A percentile compares a stretch with the other conserved stretches of the same genome.
phyloP scores from a whole-genome alignment of 2,113 vertebrate species.

The Corynorhinus townsendii region DNA sequence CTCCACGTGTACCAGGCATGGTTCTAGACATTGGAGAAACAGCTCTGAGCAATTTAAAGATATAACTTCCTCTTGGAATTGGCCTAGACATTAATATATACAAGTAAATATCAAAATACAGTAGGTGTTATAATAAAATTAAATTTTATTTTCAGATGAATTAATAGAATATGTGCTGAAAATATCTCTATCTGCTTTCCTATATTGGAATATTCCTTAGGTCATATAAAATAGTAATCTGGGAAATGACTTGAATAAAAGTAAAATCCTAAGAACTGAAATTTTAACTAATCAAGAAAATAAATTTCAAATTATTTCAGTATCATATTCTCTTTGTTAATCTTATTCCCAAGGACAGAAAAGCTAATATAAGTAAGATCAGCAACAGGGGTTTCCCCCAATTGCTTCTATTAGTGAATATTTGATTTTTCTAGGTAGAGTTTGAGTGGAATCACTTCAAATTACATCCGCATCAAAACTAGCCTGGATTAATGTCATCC shows the following conservation, averaged over 20 bases:
- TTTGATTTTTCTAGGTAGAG: constrained; percentile 39
- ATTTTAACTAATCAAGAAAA: constrained; percentile 56
- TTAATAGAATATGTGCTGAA: neutral
- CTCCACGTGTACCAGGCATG: neutral
- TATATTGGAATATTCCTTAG: neutral
- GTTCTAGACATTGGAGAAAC: neutral
- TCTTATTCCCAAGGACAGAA: constrained; percentile 41
- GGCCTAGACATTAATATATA: neutral
- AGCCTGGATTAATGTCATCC: constrained; percentile 61
- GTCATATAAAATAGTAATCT: constrained; percentile 4
- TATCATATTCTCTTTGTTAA: constrained; percentile 52
- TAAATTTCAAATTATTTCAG: constrained; percentile 42
- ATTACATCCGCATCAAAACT: constrained; percentile 59
- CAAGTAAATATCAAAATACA: neutral
- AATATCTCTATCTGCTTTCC: neutral
- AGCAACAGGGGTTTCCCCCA: constrained; percentile 26
- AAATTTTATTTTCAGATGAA: neutral
- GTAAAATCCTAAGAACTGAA: constrained; percentile 31
- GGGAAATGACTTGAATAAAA: constrained; percentile 17
- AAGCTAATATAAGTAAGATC: constrained; percentile 49
- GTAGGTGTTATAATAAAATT: neutral
- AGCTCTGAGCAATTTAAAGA: neutral
- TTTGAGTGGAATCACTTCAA: constrained; percentile 52
- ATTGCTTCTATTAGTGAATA: constrained; percentile 37
- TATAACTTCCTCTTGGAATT: neutral